phyloP scores from a whole-genome alignment of 2,888 invertebrate genomes.

The Zaprionus obscuricornis region DNA sequence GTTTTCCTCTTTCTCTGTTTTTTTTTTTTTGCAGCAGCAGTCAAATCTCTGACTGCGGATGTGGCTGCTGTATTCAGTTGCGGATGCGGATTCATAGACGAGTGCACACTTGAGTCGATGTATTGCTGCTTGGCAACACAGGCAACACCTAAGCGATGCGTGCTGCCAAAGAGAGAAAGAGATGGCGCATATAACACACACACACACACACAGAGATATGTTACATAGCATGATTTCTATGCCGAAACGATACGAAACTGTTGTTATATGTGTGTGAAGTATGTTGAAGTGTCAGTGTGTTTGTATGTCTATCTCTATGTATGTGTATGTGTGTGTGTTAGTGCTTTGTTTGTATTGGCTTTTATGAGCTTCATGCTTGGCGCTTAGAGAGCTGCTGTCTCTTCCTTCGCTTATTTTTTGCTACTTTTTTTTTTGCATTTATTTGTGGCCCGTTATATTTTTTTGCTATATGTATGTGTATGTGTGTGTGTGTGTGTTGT shows the following conservation, averaged over 20 bases:
- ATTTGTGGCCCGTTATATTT: conserved; percentile 33
- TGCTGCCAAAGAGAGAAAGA: neutral
- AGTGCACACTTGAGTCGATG: conserved; percentile 70
- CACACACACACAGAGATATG: conserved; percentile 41
- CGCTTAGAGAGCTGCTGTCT: conserved; percentile 15
- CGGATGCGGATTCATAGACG: conserved; percentile 64
- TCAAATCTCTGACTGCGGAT: conserved; percentile 25
- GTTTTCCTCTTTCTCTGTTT: too few relatives aligned
- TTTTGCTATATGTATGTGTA: conserved; percentile 12
- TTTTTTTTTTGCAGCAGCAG: conserved; percentile 5
- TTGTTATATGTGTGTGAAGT: neutral
- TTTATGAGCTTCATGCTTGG: conserved; percentile 31
- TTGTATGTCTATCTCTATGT: conserved; percentile 5
- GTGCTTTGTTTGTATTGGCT: conserved; percentile 31
- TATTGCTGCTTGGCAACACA: neutral
- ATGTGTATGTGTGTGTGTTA: conserved; percentile 4
- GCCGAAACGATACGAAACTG: too few relatives aligned
- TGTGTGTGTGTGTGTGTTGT: conserved; percentile 13
- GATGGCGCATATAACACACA: neutral
- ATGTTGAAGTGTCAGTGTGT: too few relatives aligned
- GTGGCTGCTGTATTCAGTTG: too few relatives aligned
- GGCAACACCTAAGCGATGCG: conserved; percentile 34
- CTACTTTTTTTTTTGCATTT: conserved; percentile 23
- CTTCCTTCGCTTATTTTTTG: too few relatives aligned
- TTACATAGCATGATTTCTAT: too few relatives aligned